Conservation (phyloP, 2,797 vertebrate species). For the Mormyrus hasselquistii region DNA sequence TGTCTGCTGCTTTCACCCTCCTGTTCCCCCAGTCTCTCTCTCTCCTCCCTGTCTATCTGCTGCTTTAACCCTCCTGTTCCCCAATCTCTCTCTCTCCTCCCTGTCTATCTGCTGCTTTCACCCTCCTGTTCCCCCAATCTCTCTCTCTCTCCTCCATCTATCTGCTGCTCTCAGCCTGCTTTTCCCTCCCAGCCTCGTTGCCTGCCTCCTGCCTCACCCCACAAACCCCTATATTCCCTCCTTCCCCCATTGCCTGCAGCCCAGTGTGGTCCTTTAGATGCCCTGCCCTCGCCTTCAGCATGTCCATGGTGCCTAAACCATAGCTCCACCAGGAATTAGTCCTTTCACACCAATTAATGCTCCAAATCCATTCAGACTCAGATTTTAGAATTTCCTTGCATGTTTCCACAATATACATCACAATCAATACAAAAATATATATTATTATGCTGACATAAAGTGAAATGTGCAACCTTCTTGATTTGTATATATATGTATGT, state of each 20-base stretch:
- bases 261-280: constrained; percentile 18
- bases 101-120: constrained; percentile 29
- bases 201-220: neutral
- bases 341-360: neutral
- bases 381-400: constrained; percentile 32
- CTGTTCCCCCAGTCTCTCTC: constrained; percentile 23
- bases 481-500: constrained; percentile 22
- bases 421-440: neutral
- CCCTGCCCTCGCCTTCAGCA: neutral
- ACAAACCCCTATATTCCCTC: neutral
- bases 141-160: constrained; percentile 17
- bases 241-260: constrained; percentile 27
- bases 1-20: constrained; percentile 30
- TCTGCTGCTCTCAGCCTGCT: constrained; percentile 28
- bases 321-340: neutral
- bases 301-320: neutral
- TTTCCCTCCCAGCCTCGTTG: constrained; percentile 24
- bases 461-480: neutral
- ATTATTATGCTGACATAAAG: neutral
- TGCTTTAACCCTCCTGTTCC: constrained; percentile 25
- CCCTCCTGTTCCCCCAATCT: constrained; percentile 21
- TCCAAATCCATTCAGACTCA: neutral
- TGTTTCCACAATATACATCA: constrained; percentile 22
- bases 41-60: constrained; percentile 19
- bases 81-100: constrained; percentile 25